A percentile compares a stretch with the other conserved stretches of the same genome.
These are phyloP conservation scores for Ephialtes manifestator DNA, from an alignment of 2,888 invertebrate species.

Conservation along the genomic window DNA sequence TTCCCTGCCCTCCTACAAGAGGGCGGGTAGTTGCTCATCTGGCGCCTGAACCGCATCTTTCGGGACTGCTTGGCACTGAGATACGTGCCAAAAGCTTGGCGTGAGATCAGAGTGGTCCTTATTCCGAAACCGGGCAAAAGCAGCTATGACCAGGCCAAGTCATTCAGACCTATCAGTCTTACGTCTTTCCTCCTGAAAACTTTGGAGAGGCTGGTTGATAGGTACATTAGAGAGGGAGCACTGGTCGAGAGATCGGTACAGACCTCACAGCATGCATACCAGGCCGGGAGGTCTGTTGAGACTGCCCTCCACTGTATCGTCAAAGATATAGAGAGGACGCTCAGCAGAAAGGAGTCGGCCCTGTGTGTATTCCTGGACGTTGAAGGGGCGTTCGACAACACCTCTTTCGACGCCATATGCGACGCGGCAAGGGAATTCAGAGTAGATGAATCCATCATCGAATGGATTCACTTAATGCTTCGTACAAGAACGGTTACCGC, in stretches of 20 bases:
- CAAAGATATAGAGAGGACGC: too few relatives aligned
- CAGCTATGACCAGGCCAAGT: slow-evolving; percentile 60
- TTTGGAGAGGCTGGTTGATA: slow-evolving; percentile 60
- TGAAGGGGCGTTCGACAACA: slow-evolving; percentile 65
- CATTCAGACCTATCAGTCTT: slow-evolving; percentile 71
- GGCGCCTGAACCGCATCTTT: slow-evolving; percentile 14
- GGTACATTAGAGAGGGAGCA: slow-evolving; percentile 59
- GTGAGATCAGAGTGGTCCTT: slow-evolving; percentile 60
- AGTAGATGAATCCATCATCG: slow-evolving; percentile 26
- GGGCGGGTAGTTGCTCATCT: not conserved
- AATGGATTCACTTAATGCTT: slow-evolving; percentile 50
- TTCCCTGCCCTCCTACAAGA: slow-evolving; percentile 49
- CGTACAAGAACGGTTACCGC: slow-evolving; percentile 13
- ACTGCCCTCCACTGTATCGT: too few relatives aligned
- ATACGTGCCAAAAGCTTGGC: slow-evolving; percentile 54
- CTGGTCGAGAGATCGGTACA: slow-evolving; percentile 1
- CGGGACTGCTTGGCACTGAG: slow-evolving; percentile 37
- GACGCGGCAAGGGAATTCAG: too few relatives aligned
- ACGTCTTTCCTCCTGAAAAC: slow-evolving; percentile 73
- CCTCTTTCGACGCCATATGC: too few relatives aligned
- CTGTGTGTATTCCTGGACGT: slow-evolving; percentile 67
- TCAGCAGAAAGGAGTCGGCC: slow-evolving; percentile 24
- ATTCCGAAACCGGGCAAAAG: too few relatives aligned
- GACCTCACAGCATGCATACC: slow-evolving; percentile 71
- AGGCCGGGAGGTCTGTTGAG: slow-evolving; percentile 10